A percentile compares a stretch with the other conserved stretches of the same genome.
Conservation (phyloP, 2,113 vertebrate species). For the Pseudorasbora parva region DNA sequence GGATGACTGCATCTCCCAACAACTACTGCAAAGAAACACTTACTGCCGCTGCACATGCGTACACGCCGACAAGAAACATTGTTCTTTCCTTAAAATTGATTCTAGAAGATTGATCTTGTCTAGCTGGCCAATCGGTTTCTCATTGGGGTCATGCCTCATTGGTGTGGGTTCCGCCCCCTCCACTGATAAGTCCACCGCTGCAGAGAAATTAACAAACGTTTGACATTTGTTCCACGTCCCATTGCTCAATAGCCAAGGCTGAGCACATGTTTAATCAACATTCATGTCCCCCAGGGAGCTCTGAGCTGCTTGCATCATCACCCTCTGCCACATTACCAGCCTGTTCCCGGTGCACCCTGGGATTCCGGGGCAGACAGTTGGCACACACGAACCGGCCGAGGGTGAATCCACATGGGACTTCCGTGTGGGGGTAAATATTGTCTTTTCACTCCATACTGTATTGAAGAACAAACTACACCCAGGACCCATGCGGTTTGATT, state of each 20-base stretch:
- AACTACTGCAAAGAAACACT: slow-evolving; percentile 3
- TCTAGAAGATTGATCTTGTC: slow-evolving; percentile 46
- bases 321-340: slow-evolving; percentile 55
- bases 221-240: slow-evolving; percentile 68
- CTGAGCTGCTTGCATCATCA: slow-evolving; percentile 59
- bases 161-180: slow-evolving; percentile 40
- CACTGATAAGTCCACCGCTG: slow-evolving; percentile 37
- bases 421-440: slow-evolving; percentile 33
- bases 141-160: slow-evolving; percentile 53
- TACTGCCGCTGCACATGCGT: background rate
- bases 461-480: slow-evolving; percentile 35
- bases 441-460: slow-evolving; percentile 48
- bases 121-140: slow-evolving; percentile 36
- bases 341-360: slow-evolving; percentile 54
- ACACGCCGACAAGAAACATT: slow-evolving; percentile 9
- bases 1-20: background rate
- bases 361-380: slow-evolving; percentile 54
- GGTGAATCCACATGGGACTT: slow-evolving; percentile 35
- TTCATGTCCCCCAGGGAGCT: slow-evolving; percentile 66
- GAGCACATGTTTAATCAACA: slow-evolving; percentile 75
- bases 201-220: slow-evolving; percentile 66
- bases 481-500: slow-evolving; percentile 41
- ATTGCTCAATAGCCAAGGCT: slow-evolving; percentile 69
- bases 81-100: slow-evolving; percentile 33
- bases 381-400: slow-evolving; percentile 16